Evolutionary conservation across 2,797 vertebrate genomes (phyloP), one percentile per base, ranked within the genome.

Genomic region (Danionella dracula): DNA sequence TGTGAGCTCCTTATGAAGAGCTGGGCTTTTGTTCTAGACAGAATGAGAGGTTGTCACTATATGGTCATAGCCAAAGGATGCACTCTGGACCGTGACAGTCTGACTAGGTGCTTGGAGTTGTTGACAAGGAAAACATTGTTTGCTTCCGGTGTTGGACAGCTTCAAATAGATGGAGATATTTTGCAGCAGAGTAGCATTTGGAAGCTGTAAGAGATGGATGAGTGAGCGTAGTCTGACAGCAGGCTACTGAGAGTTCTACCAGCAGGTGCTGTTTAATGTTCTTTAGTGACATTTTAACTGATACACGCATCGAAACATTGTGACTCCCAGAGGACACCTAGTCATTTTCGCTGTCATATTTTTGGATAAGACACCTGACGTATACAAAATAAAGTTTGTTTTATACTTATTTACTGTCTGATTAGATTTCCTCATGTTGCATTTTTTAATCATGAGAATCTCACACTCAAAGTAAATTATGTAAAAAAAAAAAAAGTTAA

Each of bases 61-160:
- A 9, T 27, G 23, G 38, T 64, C 68, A 80, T 61, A 77, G 78
- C 78, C 66, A 68, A 45, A 72, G 74, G 73, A 81, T 61, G 74
- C 64, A 48, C 60, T 75, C 49, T 70, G 68, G 71, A 76, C 63
- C 50, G 35, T 62, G 59, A 53, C 73, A 71, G 71, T 46, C 75
- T 46, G 64, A 66, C 74, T 49, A 66, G 64, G 71, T 65, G 46
- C 54, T 69, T 59, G 44, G 61, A 62, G 74, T 73, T 73, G 66
- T 69, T 73, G 77, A 82, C 72, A 75, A 69, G 53, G 51, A 56
- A 73, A 70, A 68, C 20, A 53, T 11, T 81, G 63, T 70, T 76
- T 82, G 68, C 80, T 75, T 72, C 58, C 58, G 29, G 13, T 57
- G 35, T 55, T 37, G 55, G 40, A 51, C 45, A 51, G 38, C 15